Evolutionary conservation across 2,797 vertebrate species (phyloP), one percentile per base, ranked within the genome.

Genomic region (Dromococcyx pavoninus): DNA sequence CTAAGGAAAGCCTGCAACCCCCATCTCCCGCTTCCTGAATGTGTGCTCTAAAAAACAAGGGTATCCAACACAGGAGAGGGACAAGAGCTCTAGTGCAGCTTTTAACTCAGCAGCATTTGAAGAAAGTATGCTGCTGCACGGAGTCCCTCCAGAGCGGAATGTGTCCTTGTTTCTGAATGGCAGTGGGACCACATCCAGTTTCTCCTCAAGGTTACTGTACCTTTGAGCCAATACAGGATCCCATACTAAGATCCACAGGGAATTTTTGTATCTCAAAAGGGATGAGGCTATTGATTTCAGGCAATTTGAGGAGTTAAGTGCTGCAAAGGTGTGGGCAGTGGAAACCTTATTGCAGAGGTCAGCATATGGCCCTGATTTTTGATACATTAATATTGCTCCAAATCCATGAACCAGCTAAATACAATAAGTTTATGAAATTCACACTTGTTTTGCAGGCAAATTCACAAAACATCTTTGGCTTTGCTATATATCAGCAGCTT

Each of bases 11-110:
- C 11, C 28, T 75, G 24, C 30, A 73, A 30, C 3, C 13, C 8
- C 15, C 8, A 0, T 3, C 25, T 61, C 25, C 33, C 0, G 2
- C 13, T 77, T 69, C 60, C 57, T 2, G 1, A 75, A n/a, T 8
- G 7, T 0, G 1, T 23, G 12, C 17, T 75, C 28, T 69, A 17
- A 78, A 61, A 21, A 2, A 0, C 6, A 12, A 10, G 4, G 22
- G 39, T 41, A 21, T 16, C 35, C 56, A 48, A 33, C 1, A 3
- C 25, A 78, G 37, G 13, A 88, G 32, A 81, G 6, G 5, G 17
- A 24, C 25, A 33, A 44, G 23, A 48, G 16, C 23, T 72, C 41
- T 17, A 17, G 15, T 11, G 7, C 30, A 75, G 46, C 30, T 85
- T 67, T 65, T 43, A 82, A 64, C 37, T 51, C 46, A 8, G 24